Conservation (phyloP, 2,888 invertebrate species). For the Cataglyphis albicans region DNA sequence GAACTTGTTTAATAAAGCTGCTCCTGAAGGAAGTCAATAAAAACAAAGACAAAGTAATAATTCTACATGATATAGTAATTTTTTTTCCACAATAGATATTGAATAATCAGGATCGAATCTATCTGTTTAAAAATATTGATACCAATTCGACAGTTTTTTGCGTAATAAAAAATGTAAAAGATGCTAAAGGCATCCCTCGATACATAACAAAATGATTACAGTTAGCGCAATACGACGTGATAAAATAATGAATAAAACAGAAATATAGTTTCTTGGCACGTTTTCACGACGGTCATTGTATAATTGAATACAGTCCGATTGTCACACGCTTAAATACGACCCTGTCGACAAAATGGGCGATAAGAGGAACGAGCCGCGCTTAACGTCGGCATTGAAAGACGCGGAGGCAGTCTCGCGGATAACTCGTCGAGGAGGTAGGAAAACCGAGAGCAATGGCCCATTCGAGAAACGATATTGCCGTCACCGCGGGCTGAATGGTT, state of each 20-base stretch:
- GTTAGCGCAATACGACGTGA: neutral
- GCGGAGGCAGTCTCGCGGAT: slow-evolving; percentile 47
- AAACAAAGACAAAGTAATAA: neutral
- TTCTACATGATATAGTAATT: neutral
- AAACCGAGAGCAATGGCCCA: slow-evolving; percentile 71
- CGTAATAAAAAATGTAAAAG: neutral
- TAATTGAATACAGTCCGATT: slow-evolving; percentile 22
- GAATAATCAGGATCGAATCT: neutral
- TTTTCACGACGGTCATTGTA: neutral
- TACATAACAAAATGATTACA: neutral
- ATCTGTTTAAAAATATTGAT: neutral
- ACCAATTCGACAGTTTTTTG: neutral
- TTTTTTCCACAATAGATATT: neutral
- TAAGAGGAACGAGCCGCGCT: slow-evolving; percentile 61
- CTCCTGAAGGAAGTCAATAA: neutral
- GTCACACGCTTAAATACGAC: slow-evolving; percentile 43
- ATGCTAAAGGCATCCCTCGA: neutral
- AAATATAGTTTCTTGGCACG: neutral
- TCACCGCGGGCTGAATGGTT: slow-evolving; percentile 73
- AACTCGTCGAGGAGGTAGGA: slow-evolving; percentile 48
- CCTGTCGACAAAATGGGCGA: slow-evolving; percentile 53
- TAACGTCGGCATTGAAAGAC: slow-evolving; percentile 51
- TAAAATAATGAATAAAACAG: slow-evolving; percentile 1
- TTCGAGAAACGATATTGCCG: slow-evolving; percentile 75
- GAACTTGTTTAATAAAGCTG: slow-evolving; percentile 23